Percentiles rank a stretch among this genome's conserved stretches.
Evolutionary conservation across 2,888 invertebrate genomes (phyloP).

Genomic region (Cephus rjabovi): DNA sequence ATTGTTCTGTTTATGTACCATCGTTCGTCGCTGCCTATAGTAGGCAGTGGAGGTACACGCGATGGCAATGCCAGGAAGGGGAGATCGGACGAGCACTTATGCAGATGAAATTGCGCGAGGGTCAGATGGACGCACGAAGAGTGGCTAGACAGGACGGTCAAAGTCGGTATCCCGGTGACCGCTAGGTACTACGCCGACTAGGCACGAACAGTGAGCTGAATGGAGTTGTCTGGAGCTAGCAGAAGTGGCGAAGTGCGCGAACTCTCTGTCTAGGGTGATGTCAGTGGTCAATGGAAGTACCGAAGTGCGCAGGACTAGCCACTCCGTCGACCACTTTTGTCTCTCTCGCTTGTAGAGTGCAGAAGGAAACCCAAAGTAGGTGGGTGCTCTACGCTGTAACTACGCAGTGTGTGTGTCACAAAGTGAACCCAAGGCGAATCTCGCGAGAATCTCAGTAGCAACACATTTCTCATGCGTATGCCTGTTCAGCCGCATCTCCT

Average conservation of each 20-base stretch:
- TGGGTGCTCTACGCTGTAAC: slow-evolving; percentile 64
- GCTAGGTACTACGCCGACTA: slow-evolving; percentile 45
- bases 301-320: slow-evolving; percentile 59
- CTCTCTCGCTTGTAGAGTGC: slow-evolving; percentile 56
- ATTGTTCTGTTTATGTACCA: slow-evolving; percentile 42
- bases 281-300: slow-evolving; percentile 56
- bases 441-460: slow-evolving; percentile 61
- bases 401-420: slow-evolving; percentile 64
- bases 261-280: slow-evolving; percentile 46
- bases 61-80: slow-evolving; percentile 46
- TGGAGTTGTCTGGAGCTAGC: slow-evolving; percentile 52
- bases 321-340: slow-evolving; percentile 47
- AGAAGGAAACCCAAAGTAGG: slow-evolving; percentile 63
- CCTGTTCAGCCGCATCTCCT: slow-evolving; percentile 65
- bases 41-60: slow-evolving; percentile 52
- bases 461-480: slow-evolving; percentile 55
- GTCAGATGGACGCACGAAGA: slow-evolving; percentile 57
- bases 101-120: slow-evolving; percentile 61
- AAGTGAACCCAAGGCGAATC: slow-evolving; percentile 64
- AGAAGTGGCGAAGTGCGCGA: slow-evolving; percentile 50
- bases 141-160: slow-evolving; percentile 52
- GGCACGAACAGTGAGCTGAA: slow-evolving; percentile 50
- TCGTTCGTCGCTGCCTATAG: slow-evolving; percentile 41
- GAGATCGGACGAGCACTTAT: slow-evolving; percentile 51
- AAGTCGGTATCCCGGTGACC: slow-evolving; percentile 42